These are phyloP conservation scores for Sphaerophoria rueppellii DNA, from an alignment of 2,888 invertebrate species.

Conservation along the genomic window DNA sequence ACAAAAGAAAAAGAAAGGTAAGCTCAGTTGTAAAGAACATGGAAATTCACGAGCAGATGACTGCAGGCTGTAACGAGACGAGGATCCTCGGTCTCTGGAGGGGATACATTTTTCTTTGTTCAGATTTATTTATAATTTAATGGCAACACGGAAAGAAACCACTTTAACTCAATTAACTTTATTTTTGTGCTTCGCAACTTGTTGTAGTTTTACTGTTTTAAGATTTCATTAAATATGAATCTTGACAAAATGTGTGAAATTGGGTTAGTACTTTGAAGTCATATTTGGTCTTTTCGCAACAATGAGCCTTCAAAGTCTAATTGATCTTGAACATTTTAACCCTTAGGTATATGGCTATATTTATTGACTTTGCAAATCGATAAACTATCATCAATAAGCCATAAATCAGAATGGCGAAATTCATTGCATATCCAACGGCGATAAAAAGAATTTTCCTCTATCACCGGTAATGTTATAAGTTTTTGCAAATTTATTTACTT, in stretches of 20 bases:
- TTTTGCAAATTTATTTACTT: too few relatives aligned
- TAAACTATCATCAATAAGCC: too few relatives aligned
- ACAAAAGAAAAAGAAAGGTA: not conserved
- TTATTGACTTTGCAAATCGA: too few relatives aligned
- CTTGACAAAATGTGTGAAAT: not conserved
- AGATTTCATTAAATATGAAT: not conserved
- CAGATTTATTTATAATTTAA: conserved; percentile 38
- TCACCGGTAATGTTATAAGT: too few relatives aligned
- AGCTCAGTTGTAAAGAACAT: not conserved
- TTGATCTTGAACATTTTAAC: too few relatives aligned
- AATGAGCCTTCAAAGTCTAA: too few relatives aligned
- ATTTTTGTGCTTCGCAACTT: conserved; percentile 5
- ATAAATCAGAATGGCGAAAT: too few relatives aligned
- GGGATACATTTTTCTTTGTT: conserved; percentile 1
- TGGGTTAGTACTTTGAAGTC: too few relatives aligned
- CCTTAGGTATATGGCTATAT: too few relatives aligned
- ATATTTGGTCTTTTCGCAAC: too few relatives aligned
- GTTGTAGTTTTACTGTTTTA: not conserved
- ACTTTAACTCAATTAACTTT: conserved; percentile 64
- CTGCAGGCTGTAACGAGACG: conserved; percentile 11
- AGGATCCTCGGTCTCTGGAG: not conserved
- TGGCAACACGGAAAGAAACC: conserved; percentile 51
- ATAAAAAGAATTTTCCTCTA: too few relatives aligned
- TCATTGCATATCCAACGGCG: too few relatives aligned
- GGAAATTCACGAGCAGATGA: not conserved